Conservation (phyloP, 2,113 vertebrate species). For the Antechinus flavipes region DNA sequence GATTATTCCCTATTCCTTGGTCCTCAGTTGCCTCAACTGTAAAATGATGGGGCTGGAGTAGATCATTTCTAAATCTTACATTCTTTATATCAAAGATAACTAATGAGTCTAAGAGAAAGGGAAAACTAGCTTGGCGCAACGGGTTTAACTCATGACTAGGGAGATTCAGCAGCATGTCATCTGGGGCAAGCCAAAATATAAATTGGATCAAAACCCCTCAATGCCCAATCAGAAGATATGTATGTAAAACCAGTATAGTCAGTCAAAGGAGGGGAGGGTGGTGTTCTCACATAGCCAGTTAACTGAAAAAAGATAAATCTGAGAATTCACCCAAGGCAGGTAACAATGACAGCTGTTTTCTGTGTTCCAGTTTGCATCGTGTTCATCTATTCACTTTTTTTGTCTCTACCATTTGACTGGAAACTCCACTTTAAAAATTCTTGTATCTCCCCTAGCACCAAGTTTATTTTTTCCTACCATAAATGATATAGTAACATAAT, state of each 20-base stretch:
- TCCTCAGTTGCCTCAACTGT: not conserved
- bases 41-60: not conserved
- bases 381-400: not conserved
- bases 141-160: not conserved
- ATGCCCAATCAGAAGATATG: not conserved
- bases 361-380: not conserved
- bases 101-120: not conserved
- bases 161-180: not conserved
- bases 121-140: not conserved
- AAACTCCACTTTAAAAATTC: not conserved
- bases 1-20: not conserved
- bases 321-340: not conserved
- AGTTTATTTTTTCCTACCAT: not conserved
- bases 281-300: not conserved
- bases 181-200: not conserved
- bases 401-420: not conserved
- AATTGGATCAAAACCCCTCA: not conserved
- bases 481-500: not conserved
- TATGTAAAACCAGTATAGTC: not conserved
- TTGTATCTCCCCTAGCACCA: not conserved
- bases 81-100: not conserved
- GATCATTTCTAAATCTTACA: not conserved
- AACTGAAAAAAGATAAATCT: not conserved
- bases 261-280: not conserved
- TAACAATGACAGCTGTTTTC: not conserved